Evolutionary conservation across 2,113 vertebrate genomes (phyloP), one percentile per base, ranked within the genome.

Genomic region (Brachypodius melanocephalos): DNA sequence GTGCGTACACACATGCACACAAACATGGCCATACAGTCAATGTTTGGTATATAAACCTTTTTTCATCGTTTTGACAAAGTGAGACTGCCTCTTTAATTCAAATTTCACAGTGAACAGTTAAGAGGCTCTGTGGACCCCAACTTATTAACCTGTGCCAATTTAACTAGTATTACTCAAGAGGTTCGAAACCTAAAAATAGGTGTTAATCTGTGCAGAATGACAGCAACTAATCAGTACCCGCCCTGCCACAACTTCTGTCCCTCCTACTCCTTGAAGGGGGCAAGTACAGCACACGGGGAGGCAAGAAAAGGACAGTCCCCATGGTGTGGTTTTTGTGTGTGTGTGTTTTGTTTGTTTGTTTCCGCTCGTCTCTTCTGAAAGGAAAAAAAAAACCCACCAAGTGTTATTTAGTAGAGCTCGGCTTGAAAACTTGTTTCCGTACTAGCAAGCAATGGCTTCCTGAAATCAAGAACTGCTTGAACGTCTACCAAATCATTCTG

Each of bases 81-180:
- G n/a, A 93, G 28, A 32, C 75, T 95, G 96, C 76, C 68, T 51
- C 89, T 95, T 94, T 94, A 97, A 97, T 88, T 96, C 88, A 79
- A 18, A 83, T 96, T 83, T 94, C 85, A 90, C 84, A 92, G 59
- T 8, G 32, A 94, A 63, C 74, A 69, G 79, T 86, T 85, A 96
- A 87, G 88, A 97, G 95, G 93, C 87, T 88, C 79, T 93, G 76
- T 29, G 78, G 95, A 96, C 87, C 66, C 85, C 89, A 94, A 94
- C 54, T 90, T 93, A 97, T 73, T 97, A 94, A 97, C 69, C 94
- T 97, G 83, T 79, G 86, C 76, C 86, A 95, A 89, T 95, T 97
- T 96, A 95, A 96, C 69, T 46, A 89, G 75, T 87, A 83, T 90
- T 93, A 97, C 74, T 93, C 76, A 93, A 94, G 89, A 97, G 90